Conservation (phyloP, 1,140 invertebrate species). For the Procambarus clarkii region DNA sequence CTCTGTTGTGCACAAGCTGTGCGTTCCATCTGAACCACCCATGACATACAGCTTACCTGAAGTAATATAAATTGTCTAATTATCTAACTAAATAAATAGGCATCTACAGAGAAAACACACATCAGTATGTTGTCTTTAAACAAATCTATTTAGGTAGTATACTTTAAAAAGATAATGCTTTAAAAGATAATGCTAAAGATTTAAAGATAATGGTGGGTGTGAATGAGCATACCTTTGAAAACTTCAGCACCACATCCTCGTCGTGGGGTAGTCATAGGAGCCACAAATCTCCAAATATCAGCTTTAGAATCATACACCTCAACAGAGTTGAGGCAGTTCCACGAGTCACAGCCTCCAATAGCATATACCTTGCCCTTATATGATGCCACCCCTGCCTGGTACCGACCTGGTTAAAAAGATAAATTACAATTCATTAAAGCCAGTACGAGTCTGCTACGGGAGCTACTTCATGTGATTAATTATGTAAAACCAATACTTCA, state of each 20-base stretch:
- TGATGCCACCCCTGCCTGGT: slow-evolving; percentile 82
- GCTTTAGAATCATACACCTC: slow-evolving; percentile 78
- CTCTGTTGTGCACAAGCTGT: slow-evolving; percentile 83
- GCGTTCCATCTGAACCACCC: slow-evolving; percentile 85
- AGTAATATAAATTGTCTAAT: neutral
- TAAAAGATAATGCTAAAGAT: too few relatives aligned
- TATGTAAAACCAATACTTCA: too few relatives aligned
- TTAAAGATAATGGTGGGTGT: too few relatives aligned
- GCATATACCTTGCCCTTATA: slow-evolving; percentile 77
- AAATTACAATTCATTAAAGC: neutral
- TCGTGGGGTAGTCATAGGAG: slow-evolving; percentile 82
- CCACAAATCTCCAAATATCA: slow-evolving; percentile 77
- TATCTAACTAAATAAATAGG: too few relatives aligned
- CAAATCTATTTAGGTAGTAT: too few relatives aligned
- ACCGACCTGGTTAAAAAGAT: slow-evolving; percentile 80
- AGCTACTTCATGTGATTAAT: too few relatives aligned
- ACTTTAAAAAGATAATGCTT: too few relatives aligned
- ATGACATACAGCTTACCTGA: slow-evolving; percentile 81
- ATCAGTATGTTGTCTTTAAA: too few relatives aligned
- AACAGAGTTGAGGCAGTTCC: slow-evolving; percentile 79
- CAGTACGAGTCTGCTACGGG: too few relatives aligned
- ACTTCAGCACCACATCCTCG: slow-evolving; percentile 83
- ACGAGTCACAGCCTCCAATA: slow-evolving; percentile 79
- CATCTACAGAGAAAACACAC: too few relatives aligned
- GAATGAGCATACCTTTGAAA: slow-evolving; percentile 78